These are phyloP conservation scores for Dryobates pubescens DNA, from an alignment of 2,797 vertebrate species.

Conservation along the genomic window DNA sequence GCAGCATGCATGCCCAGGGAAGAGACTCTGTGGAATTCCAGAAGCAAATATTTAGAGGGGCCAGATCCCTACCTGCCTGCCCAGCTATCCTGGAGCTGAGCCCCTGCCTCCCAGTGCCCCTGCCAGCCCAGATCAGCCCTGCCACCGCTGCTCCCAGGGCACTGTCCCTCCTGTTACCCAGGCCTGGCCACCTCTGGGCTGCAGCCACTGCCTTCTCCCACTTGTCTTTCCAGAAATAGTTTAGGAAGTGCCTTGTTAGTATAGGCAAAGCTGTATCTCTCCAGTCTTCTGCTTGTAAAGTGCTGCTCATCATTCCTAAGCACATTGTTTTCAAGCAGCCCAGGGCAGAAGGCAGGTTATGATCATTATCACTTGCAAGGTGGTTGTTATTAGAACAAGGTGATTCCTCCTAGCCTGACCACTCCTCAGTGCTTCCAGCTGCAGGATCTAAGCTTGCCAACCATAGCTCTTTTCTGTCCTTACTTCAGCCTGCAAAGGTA, in stretches of 20 bases:
- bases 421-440: neutral
- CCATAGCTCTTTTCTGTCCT: neutral
- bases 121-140: accelerated
- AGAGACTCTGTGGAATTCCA: neutral
- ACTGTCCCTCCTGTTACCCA: neutral
- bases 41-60: neutral
- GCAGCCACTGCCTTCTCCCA: neutral
- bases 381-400: neutral
- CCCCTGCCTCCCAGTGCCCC: neutral
- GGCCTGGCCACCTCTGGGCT: neutral
- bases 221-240: neutral
- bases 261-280: neutral
- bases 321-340: neutral
- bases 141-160: neutral
- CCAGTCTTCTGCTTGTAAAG: neutral
- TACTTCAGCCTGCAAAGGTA: neutral
- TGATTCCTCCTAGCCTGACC: neutral
- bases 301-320: neutral
- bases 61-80: neutral
- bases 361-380: no score
- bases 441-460: neutral
- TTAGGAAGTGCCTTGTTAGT: slow-evolving; percentile 1
- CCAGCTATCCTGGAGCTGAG: neutral
- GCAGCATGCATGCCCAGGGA: neutral
- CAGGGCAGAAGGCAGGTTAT: neutral